Base-by-base conservation (phyloP, 2,888 invertebrate genomes). In the Sinelater perroti region DNA sequence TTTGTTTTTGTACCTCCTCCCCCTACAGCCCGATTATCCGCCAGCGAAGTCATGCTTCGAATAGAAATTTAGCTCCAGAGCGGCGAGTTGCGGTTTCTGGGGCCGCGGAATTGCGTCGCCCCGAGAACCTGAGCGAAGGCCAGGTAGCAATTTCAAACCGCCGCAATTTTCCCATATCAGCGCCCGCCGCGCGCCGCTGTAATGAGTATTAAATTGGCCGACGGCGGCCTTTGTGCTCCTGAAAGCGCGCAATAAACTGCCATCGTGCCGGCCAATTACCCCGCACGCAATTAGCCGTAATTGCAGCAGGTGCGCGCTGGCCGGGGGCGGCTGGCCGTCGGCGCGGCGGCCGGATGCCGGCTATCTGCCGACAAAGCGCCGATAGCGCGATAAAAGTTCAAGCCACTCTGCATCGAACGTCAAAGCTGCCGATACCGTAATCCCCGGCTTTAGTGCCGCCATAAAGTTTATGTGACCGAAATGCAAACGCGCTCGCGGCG, bases 401-500 rank as follows among this genome's bases (percentile, higher is more conserved):
- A 20, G 38, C 38, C 38, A 38, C 38, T 38, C 21, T 38, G 38
- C 51, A 60, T 49, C 55, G 52, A 38, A 47, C 50, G 59, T 59
- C 59, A 59, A 59, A 55, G 60, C 51, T 56, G 55, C 60, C 60
- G 60, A 60, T 60, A 56, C 46, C 46, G 47, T 53, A 56, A 56
- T 56, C 56, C 56, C 28, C 42, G 36, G 36, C 31, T 51, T 50
- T 60, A 60, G 47, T 56, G 46, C 56, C 40, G 53, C 54, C 33
- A 61, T 61, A 57, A 61, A 61, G 44, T 50, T 44, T 55, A 47
- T 30, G 47, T 47, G 46, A 26, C 40, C 47, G 13, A 40, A 46
- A 46, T 38, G 31, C 44, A 31, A 38, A 38, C 38, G 38, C 38
- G 38, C 21, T 38, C 21, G 21, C 21, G 28, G 30, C 14, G 10